Evolutionary conservation across 1,140 invertebrate genomes (phyloP), one percentile per base, ranked within the genome.

Genomic region (Arion vulgaris): DNA sequence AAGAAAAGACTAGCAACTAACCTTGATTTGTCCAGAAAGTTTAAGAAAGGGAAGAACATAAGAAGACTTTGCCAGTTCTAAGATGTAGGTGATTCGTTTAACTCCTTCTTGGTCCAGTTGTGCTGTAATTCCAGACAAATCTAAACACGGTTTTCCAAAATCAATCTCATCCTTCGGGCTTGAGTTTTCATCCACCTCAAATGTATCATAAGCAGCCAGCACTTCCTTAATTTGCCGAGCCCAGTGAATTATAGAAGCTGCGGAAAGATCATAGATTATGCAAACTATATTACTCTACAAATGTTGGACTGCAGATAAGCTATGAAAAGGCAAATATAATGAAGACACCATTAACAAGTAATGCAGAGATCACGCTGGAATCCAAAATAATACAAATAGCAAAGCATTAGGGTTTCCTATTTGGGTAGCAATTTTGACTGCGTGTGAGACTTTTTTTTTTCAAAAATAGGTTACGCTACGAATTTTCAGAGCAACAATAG

Each of bases 131-230:
- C 95, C 95, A 77, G 94, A 94, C 13, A 98, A 92, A 91, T 97
- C 96, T 88, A 96, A 94, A 92, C 95, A 95, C 88, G 96, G 95
- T 86, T 95, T 93, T 96, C 96, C 97, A 92, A 97, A 97, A 82
- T 96, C 94, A 88, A 96, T 96, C 93, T 97, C 96, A 89, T 97
- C 96, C 28, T 94, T 93, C 0, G 96, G 95, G 51, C 95, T 95
- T 26, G 95, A 90, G n/a, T 95, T 92, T 87, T 96, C 95, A 71
- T 95, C 94, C 41, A 94, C 93, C 15, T 95, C 94, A 36, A 94
- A 94, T 79, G 95, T 94, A 72, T 95, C 95, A 39, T 94, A 93
- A 88, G 96, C 95, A 86, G 94, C 94, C 1, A 97, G 91, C 51
- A 96, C 95, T 4, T 96, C 95, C 88, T 95, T 95, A 69, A 98